These are phyloP conservation scores for Xyliphius kryptos DNA, from an alignment of 2,113 vertebrate species.

Conservation along the genomic window DNA sequence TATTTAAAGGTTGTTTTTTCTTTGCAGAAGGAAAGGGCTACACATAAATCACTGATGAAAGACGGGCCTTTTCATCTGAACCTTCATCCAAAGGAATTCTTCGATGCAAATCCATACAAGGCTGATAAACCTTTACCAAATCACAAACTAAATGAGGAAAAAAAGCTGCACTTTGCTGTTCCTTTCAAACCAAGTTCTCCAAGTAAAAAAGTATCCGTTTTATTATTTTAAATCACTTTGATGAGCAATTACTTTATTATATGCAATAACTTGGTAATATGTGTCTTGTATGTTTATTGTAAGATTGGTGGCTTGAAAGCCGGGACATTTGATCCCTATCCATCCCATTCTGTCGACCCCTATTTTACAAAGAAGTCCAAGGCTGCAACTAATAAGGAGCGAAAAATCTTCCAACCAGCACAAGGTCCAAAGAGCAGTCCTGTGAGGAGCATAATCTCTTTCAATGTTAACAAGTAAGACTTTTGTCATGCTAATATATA, in stretches of 20 bases:
- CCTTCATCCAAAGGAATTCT: conserved; percentile 74
- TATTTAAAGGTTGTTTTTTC: conserved; percentile 24
- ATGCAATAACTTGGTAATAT: not conserved
- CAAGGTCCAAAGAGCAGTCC: conserved; percentile 71
- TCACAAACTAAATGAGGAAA: conserved; percentile 47
- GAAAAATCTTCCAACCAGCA: conserved; percentile 62
- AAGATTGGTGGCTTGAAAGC: conserved; percentile 78
- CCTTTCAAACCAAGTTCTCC: conserved; percentile 82
- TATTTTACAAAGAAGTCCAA: conserved; percentile 47
- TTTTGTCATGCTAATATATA: not conserved
- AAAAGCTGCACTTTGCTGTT: conserved; percentile 31
- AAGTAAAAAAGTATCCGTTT: conserved; percentile 67
- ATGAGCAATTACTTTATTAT: not conserved
- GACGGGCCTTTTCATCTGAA: conserved; percentile 73
- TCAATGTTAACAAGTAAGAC: conserved; percentile 71
- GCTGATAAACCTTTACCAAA: conserved; percentile 62
- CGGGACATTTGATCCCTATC: conserved; percentile 74
- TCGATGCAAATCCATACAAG: conserved; percentile 75
- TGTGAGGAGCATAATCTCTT: conserved; percentile 65
- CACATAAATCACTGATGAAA: conserved; percentile 65
- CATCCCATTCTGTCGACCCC: conserved; percentile 63
- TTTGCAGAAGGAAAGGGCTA: conserved; percentile 62
- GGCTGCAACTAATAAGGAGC: conserved; percentile 32
- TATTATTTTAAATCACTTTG: not conserved
- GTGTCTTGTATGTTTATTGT: not conserved